phyloP scores from a whole-genome alignment of 2,797 vertebrate genomes.

The Oreortyx pictus region DNA sequence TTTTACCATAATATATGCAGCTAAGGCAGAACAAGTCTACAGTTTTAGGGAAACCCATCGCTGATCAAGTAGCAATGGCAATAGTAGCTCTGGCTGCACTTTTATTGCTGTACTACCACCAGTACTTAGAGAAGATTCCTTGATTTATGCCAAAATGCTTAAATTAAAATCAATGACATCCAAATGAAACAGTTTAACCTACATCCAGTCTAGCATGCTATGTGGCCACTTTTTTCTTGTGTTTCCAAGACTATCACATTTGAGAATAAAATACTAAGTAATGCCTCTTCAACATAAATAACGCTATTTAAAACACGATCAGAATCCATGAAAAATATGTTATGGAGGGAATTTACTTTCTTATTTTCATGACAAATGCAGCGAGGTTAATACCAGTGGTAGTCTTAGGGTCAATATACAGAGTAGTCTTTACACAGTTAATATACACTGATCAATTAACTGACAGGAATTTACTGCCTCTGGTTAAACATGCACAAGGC shows the following conservation, averaged over 20 bases:
- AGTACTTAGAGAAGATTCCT: slow-evolving; percentile 41
- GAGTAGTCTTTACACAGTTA: not conserved
- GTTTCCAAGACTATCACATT: not conserved
- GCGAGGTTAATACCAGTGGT: not conserved
- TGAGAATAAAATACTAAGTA: not conserved
- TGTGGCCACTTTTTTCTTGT: not conserved
- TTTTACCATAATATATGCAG: not conserved
- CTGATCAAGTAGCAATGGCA: slow-evolving; percentile 25
- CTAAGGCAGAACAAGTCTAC: not conserved
- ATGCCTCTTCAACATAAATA: not conserved
- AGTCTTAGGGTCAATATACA: not conserved
- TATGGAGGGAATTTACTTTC: rapidly evolving
- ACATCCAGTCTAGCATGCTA: not conserved
- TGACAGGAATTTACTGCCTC: not conserved
- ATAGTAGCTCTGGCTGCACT: not conserved
- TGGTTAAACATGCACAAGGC: not conserved
- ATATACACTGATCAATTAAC: not conserved
- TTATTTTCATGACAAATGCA: not conserved
- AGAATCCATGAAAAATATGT: not conserved
- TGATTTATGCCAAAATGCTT: slow-evolving; percentile 27
- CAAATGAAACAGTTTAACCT: slow-evolving; percentile 21
- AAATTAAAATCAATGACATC: not conserved
- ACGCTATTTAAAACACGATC: not conserved
- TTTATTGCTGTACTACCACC: slow-evolving; percentile 22
- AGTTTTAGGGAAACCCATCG: not conserved